These are phyloP conservation scores for Gnathonemus longibarbis DNA, from an alignment of 2,113 vertebrate genomes.

Conservation along the genomic window DNA sequence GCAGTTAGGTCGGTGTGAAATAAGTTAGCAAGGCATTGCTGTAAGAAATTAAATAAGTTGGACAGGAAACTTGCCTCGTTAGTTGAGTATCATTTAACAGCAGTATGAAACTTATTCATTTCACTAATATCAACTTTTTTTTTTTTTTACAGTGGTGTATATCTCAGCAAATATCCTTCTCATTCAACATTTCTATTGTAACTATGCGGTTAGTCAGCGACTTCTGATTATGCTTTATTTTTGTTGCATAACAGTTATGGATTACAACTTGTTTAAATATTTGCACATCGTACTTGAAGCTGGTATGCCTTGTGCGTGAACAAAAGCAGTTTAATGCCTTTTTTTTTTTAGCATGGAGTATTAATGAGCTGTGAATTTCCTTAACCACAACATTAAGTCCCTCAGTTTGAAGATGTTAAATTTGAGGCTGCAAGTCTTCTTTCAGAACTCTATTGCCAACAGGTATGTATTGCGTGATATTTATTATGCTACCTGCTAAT, in stretches of 20 bases:
- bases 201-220: background rate
- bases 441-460: conserved; percentile 94
- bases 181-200: background rate
- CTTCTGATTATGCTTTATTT: background rate
- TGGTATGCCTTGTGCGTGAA: background rate
- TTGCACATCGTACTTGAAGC: background rate
- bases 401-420: conserved; percentile 97
- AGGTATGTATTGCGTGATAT: conserved; percentile 64
- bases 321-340: background rate
- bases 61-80: background rate
- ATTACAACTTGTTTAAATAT: background rate
- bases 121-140: conserved; percentile 27
- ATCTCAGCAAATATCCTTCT: conserved; percentile 95
- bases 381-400: conserved; percentile 65
- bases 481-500: background rate
- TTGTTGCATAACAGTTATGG: background rate
- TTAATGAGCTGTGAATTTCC: conserved; percentile 22
- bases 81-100: background rate
- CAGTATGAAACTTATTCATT: background rate
- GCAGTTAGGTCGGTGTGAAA: background rate
- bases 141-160: conserved; percentile 80
- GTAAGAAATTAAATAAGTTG: background rate
- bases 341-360: background rate
- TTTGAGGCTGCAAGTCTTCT: conserved; percentile 97
- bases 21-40: background rate